A percentile compares a stretch with the other conserved stretches of the same genome.
phyloP scores from a whole-genome alignment of 2,888 invertebrate species.

The Metallyticus violacea region DNA sequence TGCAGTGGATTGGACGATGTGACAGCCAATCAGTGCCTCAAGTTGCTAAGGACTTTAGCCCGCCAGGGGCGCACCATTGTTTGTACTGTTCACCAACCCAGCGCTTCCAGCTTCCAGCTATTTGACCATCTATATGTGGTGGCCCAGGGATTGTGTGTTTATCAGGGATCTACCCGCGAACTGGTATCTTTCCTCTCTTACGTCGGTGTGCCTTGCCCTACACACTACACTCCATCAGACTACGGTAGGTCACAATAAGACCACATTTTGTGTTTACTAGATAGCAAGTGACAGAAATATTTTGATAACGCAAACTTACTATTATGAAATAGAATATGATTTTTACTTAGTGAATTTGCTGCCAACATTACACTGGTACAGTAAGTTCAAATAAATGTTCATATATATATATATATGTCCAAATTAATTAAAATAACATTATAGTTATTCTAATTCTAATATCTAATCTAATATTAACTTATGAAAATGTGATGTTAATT shows the following conservation, averaged over 20 bases:
- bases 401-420: no score
- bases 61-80: slow-evolving; percentile 63
- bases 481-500: no score
- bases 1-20: slow-evolving; percentile 64
- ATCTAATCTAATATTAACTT: no score
- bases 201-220: slow-evolving; percentile 58
- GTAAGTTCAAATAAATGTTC: no score
- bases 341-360: no score
- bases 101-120: slow-evolving; percentile 60
- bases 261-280: no score
- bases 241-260: slow-evolving; percentile 53
- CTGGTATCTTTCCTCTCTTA: slow-evolving; percentile 59
- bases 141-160: slow-evolving; percentile 62
- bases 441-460: no score
- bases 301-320: no score
- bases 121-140: slow-evolving; percentile 66
- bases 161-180: slow-evolving; percentile 60
- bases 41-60: slow-evolving; percentile 56
- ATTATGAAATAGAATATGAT: no score
- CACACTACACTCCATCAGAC: slow-evolving; percentile 66
- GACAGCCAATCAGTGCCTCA: slow-evolving; percentile 59
- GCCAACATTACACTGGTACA: no score
- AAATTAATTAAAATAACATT: no score
- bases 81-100: slow-evolving; percentile 67
- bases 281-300: no score